Conservation (phyloP, 35 echinoderm and acorn worm genomes). For the Apostichopus parvimensis region DNA sequence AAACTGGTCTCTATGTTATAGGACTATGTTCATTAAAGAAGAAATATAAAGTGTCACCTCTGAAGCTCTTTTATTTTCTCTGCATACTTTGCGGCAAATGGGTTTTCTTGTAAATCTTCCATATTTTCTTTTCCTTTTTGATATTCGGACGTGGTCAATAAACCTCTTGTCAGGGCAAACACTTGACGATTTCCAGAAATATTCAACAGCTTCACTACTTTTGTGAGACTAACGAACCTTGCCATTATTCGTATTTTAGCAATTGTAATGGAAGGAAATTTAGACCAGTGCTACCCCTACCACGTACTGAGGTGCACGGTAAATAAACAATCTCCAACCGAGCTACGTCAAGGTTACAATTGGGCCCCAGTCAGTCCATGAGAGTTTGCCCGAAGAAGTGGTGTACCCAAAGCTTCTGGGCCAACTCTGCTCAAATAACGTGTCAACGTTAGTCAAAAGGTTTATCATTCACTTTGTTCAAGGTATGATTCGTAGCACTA, state of each 20-base stretch:
- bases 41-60: slow-evolving; percentile 42
- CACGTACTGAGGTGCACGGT: not conserved
- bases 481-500: too few relatives aligned
- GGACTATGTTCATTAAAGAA: too few relatives aligned
- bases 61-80: slow-evolving; percentile 82
- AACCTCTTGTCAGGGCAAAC: slow-evolving; percentile 26
- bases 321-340: too few relatives aligned
- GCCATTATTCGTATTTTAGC: not conserved
- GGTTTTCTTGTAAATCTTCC: slow-evolving; percentile 67
- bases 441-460: too few relatives aligned
- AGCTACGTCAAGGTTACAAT: too few relatives aligned
- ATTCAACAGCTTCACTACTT: slow-evolving; percentile 32
- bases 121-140: slow-evolving; percentile 26
- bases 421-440: too few relatives aligned
- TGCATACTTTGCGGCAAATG: slow-evolving; percentile 81
- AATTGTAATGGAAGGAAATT: not conserved
- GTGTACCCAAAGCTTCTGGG: not conserved
- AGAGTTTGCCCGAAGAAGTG: too few relatives aligned
- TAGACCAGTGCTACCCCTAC: not conserved
- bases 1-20: not conserved
- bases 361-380: too few relatives aligned
- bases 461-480: too few relatives aligned
- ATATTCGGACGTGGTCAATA: not conserved
- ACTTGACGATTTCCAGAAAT: slow-evolving; percentile 48
- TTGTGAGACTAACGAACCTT: not conserved